Evolutionary conservation across 2,888 invertebrate species (phyloP).

Genomic region (Rhagophthalmus giganteus): DNA sequence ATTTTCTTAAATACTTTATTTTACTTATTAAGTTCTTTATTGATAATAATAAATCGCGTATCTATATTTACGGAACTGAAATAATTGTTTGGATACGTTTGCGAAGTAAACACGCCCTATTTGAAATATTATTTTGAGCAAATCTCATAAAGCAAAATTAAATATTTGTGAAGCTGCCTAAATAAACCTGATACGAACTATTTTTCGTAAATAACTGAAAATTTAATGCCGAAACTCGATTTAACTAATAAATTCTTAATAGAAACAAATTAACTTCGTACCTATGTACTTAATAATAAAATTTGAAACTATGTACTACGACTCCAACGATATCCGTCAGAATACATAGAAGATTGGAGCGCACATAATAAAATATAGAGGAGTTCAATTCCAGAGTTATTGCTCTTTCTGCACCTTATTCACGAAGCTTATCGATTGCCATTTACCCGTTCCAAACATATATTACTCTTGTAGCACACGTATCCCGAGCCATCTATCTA

Average conservation of each 20-base stretch:
- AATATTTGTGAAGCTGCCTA: slow-evolving; percentile 11
- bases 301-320: not conserved
- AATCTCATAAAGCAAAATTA: too few species aligned
- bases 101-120: too few species aligned
- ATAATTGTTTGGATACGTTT: too few species aligned
- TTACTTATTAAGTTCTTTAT: too few species aligned
- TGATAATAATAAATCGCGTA: too few species aligned
- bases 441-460: slow-evolving; percentile 39
- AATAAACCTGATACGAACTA: too few species aligned
- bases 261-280: too few species aligned
- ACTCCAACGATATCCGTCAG: not conserved
- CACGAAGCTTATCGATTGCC: slow-evolving; percentile 41
- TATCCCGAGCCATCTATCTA: slow-evolving; percentile 33
- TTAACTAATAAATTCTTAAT: not conserved
- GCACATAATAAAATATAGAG: slow-evolving; percentile 34
- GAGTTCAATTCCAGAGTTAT: slow-evolving; percentile 38
- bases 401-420: slow-evolving; percentile 41
- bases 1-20: too few species aligned
- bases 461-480: slow-evolving; percentile 38
- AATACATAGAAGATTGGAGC: slow-evolving; percentile 14
- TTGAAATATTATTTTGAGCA: too few species aligned
- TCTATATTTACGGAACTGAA: too few species aligned
- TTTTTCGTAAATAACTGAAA: too few species aligned
- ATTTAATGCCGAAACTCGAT: too few species aligned
- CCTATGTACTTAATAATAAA: not conserved